Percentiles rank a stretch among this genome's conserved stretches.
These are phyloP conservation scores for Podarcis lilfordi DNA, from an alignment of 2,797 vertebrate species.

Conservation along the genomic window DNA sequence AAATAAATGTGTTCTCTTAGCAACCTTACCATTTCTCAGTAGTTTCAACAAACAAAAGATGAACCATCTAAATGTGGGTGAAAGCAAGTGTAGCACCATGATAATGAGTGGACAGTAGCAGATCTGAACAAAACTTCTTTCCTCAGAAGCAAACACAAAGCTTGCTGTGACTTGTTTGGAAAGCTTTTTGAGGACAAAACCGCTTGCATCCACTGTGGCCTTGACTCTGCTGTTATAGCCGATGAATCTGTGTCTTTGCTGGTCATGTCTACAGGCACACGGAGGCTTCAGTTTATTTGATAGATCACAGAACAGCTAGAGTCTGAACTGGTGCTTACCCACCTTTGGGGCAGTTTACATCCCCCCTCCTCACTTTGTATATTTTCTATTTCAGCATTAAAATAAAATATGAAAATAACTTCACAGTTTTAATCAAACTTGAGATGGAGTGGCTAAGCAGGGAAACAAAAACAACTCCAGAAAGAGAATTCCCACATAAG, in stretches of 20 bases:
- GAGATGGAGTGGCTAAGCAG: conserved; percentile 51
- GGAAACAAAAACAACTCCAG: conserved; percentile 13
- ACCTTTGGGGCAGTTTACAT: background rate
- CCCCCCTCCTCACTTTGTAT: background rate
- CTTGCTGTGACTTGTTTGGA: too few relatives aligned
- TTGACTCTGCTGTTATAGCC: too few relatives aligned
- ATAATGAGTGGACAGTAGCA: background rate
- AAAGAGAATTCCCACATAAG: background rate
- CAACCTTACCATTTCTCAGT: background rate
- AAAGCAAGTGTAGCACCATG: too few relatives aligned
- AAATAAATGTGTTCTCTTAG: background rate
- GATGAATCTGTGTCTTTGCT: background rate
- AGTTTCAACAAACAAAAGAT: too few relatives aligned
- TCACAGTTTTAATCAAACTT: conserved; percentile 44
- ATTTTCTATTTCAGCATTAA: background rate
- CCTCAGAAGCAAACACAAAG: background rate
- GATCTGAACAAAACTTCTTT: background rate
- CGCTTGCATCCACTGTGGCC: too few relatives aligned
- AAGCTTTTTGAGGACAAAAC: too few relatives aligned
- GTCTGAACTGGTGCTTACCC: background rate
- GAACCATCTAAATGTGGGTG: background rate
- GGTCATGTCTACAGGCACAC: background rate
- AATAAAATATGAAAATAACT: conserved; percentile 44
- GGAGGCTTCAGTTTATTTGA: background rate
- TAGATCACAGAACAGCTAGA: background rate